A percentile compares a stretch with the other conserved stretches of the same genome.
Conservation (phyloP, 2,797 vertebrate genomes). For the Gymnothorax javanicus region DNA sequence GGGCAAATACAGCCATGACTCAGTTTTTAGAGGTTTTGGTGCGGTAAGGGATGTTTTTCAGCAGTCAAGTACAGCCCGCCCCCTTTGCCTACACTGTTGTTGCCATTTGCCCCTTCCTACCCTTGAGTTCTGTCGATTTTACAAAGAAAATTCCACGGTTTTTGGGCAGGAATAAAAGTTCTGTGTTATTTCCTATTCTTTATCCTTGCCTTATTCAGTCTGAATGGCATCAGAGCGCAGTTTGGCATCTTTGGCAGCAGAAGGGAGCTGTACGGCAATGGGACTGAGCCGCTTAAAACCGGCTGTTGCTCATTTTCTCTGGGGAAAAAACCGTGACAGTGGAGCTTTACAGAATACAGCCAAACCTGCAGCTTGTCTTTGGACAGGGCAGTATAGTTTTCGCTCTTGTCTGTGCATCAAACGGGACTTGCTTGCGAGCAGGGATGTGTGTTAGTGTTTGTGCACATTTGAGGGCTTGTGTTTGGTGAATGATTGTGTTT, state of each 20-base stretch:
- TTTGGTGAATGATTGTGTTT: not conserved
- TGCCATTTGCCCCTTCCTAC: not conserved
- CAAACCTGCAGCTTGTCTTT: not conserved
- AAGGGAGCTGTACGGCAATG: not conserved
- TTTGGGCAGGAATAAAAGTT: constrained; percentile 25
- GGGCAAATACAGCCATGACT: not conserved
- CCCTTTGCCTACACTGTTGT: not conserved
- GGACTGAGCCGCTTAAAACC: constrained; percentile 19
- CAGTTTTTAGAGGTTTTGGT: not conserved
- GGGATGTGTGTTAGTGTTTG: not conserved
- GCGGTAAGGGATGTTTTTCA: constrained; percentile 5
- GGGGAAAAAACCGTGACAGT: not conserved
- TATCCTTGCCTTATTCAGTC: not conserved
- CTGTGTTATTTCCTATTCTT: not conserved
- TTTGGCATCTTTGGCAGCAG: not conserved
- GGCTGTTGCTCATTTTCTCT: not conserved
- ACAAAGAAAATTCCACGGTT: constrained; percentile 1
- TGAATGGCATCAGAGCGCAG: constrained; percentile 20
- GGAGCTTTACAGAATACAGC: not conserved
- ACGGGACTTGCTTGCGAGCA: not conserved
- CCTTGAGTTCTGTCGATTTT: constrained; percentile 1
- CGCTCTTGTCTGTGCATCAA: not conserved
- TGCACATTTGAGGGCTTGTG: not conserved
- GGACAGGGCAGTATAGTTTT: not conserved
- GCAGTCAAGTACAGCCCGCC: not conserved